Base-by-base conservation (phyloP, 2,113 vertebrate genomes). In the Oryzias curvinotus region DNA sequence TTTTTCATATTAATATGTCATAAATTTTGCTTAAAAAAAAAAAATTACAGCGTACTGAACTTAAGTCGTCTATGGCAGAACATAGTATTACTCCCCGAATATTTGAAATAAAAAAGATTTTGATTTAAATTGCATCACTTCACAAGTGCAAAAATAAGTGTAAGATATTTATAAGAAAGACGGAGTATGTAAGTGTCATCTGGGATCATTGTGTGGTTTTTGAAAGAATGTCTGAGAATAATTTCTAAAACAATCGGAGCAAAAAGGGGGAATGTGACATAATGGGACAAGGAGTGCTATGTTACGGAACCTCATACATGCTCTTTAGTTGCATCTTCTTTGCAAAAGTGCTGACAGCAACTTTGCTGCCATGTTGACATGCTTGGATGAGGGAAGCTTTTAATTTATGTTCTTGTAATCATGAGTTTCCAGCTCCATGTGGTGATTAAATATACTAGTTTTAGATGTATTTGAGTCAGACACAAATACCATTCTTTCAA, bases 371-470 rank as follows among this genome's bases (percentile, higher is more conserved):
- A 49, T 60, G 52, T 53, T 36, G 49, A 68, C 60, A 47, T 65
- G 63, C 62, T 71, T 18, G 43, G 41, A 75, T 62, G 45, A 81
- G 62, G 41, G 50, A 65, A 68, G 56, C 68, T 77, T 82, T 73
- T 57, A 56, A 71, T 84, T 78, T 74, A 57, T 53, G 18, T 52
- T 50, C 77, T 74, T 82, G 77, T 82, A 84, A 84, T 84, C 72
- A 50, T 49, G 49, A 55, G 25, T 57, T 50, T 72, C 56, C 14
- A 62, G 26, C 8, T 51, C 50, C 41, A 1, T 51, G 60, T 45
- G 60, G 57, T 51, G 7, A 59, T 59, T 18, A 25, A 46, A 30
- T 16, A 44, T 6, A 47, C 15, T 8, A 0, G 12, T 16, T 71
- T 48, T 57, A 36, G 30, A 36, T 36, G 30, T 36, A 10, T 36